Percentiles rank a stretch among this genome's conserved stretches.
Conservation (phyloP, 2,113 vertebrate species). For the Pica pica region DNA sequence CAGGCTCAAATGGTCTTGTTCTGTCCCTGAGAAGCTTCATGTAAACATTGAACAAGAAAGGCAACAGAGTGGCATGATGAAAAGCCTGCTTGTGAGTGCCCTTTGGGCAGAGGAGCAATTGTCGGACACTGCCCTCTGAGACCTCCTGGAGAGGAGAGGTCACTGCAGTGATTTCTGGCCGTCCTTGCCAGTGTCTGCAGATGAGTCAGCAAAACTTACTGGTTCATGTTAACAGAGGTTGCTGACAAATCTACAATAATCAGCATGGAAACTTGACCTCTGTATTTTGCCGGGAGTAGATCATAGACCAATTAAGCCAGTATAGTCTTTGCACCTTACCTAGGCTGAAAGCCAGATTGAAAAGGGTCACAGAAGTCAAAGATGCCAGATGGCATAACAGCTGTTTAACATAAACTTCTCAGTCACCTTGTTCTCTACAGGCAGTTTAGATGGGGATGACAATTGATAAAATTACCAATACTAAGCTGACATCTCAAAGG, state of each 20-base stretch:
- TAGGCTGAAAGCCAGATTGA: constrained; percentile 54
- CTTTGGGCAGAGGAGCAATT: constrained; percentile 19
- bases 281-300: constrained; percentile 20
- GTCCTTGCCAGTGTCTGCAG: neutral
- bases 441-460: neutral
- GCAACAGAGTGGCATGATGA: neutral
- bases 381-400: constrained; percentile 58
- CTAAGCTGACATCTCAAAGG: neutral
- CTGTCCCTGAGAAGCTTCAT: constrained; percentile 15
- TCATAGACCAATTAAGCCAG: constrained; percentile 54
- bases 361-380: constrained; percentile 20
- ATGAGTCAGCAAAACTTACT: constrained; percentile 32
- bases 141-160: neutral
- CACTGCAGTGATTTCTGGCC: neutral
- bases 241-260: constrained; percentile 30
- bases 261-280: constrained; percentile 41
- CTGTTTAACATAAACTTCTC: constrained; percentile 48
- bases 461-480: neutral
- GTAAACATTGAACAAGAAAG: constrained; percentile 21
- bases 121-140: constrained; percentile 10
- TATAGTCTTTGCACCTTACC: neutral
- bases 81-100: neutral
- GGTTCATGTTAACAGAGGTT: neutral
- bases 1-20: neutral
- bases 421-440: constrained; percentile 30